A percentile compares a stretch with the other conserved stretches of the same genome.
Evolutionary conservation across 2,888 invertebrate species (phyloP).

Genomic region (Opisthograptis luteolata): DNA sequence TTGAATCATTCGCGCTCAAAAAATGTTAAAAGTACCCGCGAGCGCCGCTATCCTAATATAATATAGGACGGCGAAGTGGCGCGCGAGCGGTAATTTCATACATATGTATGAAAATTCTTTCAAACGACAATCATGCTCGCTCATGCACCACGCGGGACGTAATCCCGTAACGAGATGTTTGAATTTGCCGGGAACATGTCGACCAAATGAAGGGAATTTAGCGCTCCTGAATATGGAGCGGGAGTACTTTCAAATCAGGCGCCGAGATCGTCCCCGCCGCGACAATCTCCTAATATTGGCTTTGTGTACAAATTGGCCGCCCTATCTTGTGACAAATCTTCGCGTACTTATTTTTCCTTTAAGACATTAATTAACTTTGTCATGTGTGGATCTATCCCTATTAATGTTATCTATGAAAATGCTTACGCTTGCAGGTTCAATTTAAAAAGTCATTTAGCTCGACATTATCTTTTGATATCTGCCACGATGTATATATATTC

Average conservation of each 20-base stretch:
- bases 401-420: too few relatives aligned
- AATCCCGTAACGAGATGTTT: conserved; percentile 25
- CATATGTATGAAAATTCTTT: conserved; percentile 47
- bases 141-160: conserved; percentile 20
- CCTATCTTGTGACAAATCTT: not conserved
- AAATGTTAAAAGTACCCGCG: not conserved
- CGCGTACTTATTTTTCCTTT: not conserved
- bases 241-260: not conserved
- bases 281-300: not conserved
- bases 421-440: too few relatives aligned
- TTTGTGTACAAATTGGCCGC: not conserved
- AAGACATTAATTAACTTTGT: not conserved
- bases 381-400: too few relatives aligned
- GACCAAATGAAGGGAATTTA: not conserved
- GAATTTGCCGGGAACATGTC: conserved; percentile 5
- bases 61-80: conserved; percentile 29
- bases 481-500: too few relatives aligned
- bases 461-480: too few relatives aligned
- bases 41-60: conserved; percentile 41
- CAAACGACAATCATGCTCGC: conserved; percentile 37
- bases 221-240: conserved; percentile 1
- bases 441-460: too few relatives aligned
- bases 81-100: conserved; percentile 39
- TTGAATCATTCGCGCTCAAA: not conserved
- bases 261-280: not conserved